Evolutionary conservation across 2,888 invertebrate genomes (phyloP).

Genomic region (Tryphoninae sp.): DNA sequence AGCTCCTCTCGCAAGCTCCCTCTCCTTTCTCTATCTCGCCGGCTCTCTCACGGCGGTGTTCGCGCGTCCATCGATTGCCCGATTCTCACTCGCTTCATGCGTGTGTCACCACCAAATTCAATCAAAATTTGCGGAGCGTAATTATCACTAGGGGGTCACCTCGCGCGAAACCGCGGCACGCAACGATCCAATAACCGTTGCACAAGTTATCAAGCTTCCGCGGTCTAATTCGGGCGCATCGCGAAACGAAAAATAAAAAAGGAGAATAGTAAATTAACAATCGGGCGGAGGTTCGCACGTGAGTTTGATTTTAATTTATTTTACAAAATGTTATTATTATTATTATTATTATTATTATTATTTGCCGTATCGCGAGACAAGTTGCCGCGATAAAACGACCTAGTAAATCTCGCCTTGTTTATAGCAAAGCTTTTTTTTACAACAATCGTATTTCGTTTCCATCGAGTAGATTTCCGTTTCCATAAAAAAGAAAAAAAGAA

Average conservation of each 20-base stretch:
- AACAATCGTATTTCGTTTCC: too few species aligned
- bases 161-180: conserved; percentile 19
- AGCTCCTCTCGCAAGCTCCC: not conserved
- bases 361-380: too few species aligned
- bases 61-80: conserved; percentile 42
- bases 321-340: too few species aligned
- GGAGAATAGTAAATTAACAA: not conserved
- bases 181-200: conserved; percentile 43
- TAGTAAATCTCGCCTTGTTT: too few species aligned
- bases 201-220: conserved; percentile 29
- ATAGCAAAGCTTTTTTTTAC: too few species aligned
- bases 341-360: too few species aligned
- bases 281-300: too few species aligned
- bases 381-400: too few species aligned
- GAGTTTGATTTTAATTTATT: too few species aligned
- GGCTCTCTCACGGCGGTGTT: too few species aligned
- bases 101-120: conserved; percentile 59
- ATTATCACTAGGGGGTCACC: conserved; percentile 43
- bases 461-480: too few species aligned
- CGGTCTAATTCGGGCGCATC: conserved; percentile 10
- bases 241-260: conserved; percentile 6
- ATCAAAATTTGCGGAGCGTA: conserved; percentile 55
- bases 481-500: not conserved
- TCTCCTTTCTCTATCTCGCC: not conserved
- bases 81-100: conserved; percentile 42